Evolutionary conservation across 2,113 vertebrate genomes (phyloP), one percentile per base, ranked within the genome.

Genomic region (Garra rufa): DNA sequence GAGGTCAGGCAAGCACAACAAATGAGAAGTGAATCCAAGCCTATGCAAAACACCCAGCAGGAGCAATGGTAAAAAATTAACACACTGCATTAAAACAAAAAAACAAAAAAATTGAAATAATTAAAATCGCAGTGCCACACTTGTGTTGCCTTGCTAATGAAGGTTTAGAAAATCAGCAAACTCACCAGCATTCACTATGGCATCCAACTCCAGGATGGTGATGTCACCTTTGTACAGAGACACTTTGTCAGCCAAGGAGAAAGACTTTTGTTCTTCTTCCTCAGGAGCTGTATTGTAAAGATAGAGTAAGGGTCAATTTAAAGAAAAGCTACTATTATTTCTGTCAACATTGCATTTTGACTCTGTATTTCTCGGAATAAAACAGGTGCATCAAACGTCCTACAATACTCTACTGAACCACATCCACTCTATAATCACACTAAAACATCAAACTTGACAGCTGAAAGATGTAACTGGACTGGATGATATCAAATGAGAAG

Each of bases 121-220:
- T n/a, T n/a, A 74, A 9, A 74, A 17, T 9, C 6, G 3, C 14
- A 50, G 71, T 2, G 73, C 15, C n/a, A 17, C n/a, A 15, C 7
- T 43, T 43, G 5, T 63, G 34, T 8, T 43, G 43, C 21, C 13
- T 28, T 15, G 17, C 30, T 2, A n/a, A 38, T 19, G 44, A 75
- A 46, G 11, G 10, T 50, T 11, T 6, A 21, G 8, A 34, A 73
- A 43, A 34, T 34, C 81, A 14, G 61, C 85, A 28, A 14, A 88
- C 97, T 93, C 95, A 99, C 98, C 98, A 77, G 98, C 98, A 93
- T 99, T 99, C 89, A 99, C 98, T 13, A 99, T 97, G 88, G 97
- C 97, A 82, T 99, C 98, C 85, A 98, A 92, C 91, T 99, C 98
- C 81, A 99, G 94, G 86, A 96, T 85, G 0, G 98, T 99, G 84